These are phyloP conservation scores for Chinchilla lanigera DNA, from an alignment of 2,113 vertebrate genomes.

Conservation along the genomic window DNA sequence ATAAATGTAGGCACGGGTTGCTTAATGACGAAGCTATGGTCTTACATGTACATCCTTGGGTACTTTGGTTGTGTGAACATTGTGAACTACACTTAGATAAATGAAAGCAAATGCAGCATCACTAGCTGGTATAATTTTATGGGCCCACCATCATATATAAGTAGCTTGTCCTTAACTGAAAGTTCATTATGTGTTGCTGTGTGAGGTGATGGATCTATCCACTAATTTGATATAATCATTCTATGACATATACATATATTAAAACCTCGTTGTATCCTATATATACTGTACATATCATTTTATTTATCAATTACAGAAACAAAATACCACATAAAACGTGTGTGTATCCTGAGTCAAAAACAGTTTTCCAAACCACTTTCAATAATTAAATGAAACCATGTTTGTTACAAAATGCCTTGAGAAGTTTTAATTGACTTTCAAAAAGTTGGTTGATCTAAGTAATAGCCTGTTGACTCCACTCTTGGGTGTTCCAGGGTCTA, in stretches of 20 bases:
- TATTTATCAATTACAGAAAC: background rate
- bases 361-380: background rate
- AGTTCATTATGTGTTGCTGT: background rate
- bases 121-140: background rate
- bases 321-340: background rate
- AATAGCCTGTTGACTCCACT: background rate
- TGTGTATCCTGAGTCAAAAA: background rate
- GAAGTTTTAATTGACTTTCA: conserved; percentile 2
- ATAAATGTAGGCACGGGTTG: background rate
- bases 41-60: background rate
- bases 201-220: background rate
- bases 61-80: background rate
- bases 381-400: conserved; percentile 16
- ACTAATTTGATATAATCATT: background rate
- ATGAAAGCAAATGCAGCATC: background rate
- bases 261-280: background rate
- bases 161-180: background rate
- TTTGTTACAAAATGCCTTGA: background rate
- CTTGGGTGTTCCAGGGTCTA: background rate
- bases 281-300: background rate
- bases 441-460: background rate
- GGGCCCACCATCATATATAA: background rate
- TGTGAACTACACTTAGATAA: background rate
- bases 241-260: background rate
- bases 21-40: background rate